Evolutionary conservation across 2,113 vertebrate genomes (phyloP).

Genomic region (Odontophorus gujanensis): DNA sequence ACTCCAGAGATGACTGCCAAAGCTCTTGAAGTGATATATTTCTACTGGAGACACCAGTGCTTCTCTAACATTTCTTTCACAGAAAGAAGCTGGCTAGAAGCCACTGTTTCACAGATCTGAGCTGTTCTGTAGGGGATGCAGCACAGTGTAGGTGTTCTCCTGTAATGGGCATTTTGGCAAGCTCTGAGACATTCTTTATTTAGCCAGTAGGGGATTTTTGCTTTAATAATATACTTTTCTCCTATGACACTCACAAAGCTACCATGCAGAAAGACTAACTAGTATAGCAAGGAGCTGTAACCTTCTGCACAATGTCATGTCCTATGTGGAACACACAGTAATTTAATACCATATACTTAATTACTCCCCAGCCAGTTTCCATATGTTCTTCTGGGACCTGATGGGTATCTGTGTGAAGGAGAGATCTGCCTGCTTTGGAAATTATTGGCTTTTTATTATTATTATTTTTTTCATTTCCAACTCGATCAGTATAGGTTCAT

Average conservation of each 20-base stretch:
- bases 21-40: neutral
- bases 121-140: neutral
- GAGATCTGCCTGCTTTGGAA: neutral
- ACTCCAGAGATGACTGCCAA: neutral
- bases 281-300: neutral
- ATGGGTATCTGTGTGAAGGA: neutral
- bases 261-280: neutral
- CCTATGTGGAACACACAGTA: rapidly evolving
- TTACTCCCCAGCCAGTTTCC: neutral
- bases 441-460: neutral
- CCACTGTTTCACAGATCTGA: neutral
- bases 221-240: neutral
- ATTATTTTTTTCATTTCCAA: neutral
- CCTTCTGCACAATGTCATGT: neutral
- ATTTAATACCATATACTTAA: neutral
- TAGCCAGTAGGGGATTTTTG: neutral
- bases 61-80: neutral
- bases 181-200: neutral
- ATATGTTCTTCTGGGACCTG: neutral
- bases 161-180: neutral
- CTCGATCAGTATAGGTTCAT: neutral
- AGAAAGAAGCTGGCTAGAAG: neutral
- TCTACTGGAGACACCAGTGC: rapidly evolving
- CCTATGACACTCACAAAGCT: neutral
- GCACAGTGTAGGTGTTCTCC: neutral